Evolutionary conservation across 2,797 vertebrate species (phyloP), one percentile per base, ranked within the genome.

Genomic region (Sebastes taczanowskii): DNA sequence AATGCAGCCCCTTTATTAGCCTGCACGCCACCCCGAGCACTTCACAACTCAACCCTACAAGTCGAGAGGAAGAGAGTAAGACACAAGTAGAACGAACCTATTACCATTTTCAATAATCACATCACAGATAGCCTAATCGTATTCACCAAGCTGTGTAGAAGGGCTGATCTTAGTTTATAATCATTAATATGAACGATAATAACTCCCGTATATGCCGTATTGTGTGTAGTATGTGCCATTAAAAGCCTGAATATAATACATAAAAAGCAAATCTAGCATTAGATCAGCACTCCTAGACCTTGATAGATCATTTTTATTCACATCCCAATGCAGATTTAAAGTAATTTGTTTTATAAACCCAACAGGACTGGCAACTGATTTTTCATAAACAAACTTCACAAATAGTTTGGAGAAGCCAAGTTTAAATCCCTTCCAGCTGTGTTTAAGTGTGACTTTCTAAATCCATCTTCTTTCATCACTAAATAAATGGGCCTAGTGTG

Each of bases 21-120:
- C 83, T 80, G 85, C 81, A 78, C 42, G 0, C 42, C 82, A 82
- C 35, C 84, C 84, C 53, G 5, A 73, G 52, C 62, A 68, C 80
- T 74, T 85, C 77, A 81, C 86, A 74, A 46, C 84, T 74, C 83
- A 74, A 82, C 69, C 62, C 66, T 25, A 75, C 66, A 74, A 59
- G 80, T 69, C 11, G 46, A 82, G 77, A 83, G 83, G 86, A 88
- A 91, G 86, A 88, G 89, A 73, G 77, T 71, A 86, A 90, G 89
- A 92, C 87, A 91, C 77, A 35, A 86, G 85, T 65, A 88, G 74
- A 84, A 92, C 77, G 82, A 88, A 91, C 65, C 82, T 63, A 82
- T 77, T 49, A 91, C 67, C 84, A 83, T 80, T 87, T 87, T 62
- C 79, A 90, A 83, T 68, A 89, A 72, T 79, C 86, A 84, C 81